A percentile compares a stretch with the other conserved stretches of the same genome.
These are phyloP conservation scores for Heliconius hewitsoni DNA, from an alignment of 1,140 invertebrate species.

Conservation along the genomic window DNA sequence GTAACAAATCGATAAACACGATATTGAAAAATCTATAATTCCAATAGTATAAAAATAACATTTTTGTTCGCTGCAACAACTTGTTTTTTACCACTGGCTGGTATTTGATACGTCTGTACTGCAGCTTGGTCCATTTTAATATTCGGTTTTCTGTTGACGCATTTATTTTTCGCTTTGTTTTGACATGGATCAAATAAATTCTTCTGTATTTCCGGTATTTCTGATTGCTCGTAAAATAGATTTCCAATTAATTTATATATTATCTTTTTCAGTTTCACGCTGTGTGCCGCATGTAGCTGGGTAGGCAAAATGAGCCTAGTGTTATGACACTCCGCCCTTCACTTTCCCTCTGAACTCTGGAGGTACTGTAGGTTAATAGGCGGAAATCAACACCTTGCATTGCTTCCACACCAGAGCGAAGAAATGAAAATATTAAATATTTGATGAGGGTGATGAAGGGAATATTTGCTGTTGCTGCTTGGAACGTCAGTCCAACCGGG, in stretches of 20 bases:
- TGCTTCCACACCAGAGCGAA: no score
- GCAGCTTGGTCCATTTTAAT: constrained; percentile 25
- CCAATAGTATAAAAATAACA: not conserved
- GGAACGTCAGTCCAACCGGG: no score
- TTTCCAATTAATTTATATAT: not conserved
- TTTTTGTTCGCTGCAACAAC: not conserved
- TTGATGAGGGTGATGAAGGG: not conserved
- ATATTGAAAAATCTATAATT: constrained; percentile 11
- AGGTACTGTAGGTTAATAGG: no score
- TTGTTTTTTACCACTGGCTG: not conserved
- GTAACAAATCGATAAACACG: not conserved
- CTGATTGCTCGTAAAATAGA: constrained; percentile 13
- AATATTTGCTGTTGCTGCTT: no score
- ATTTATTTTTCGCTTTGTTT: constrained; percentile 22
- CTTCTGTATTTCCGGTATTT: constrained; percentile 1
- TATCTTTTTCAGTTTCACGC: not conserved
- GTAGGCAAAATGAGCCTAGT: not conserved
- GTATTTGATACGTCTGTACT: constrained; percentile 23
- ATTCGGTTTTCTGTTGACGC: constrained; percentile 12
- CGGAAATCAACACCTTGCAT: no score
- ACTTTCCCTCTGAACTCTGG: no score
- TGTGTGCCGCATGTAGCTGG: not conserved
- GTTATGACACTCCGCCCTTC: no score
- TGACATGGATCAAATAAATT: constrained; percentile 19
- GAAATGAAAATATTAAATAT: not conserved